Conservation (phyloP, 2,797 vertebrate genomes). For the Agapornis canus region DNA sequence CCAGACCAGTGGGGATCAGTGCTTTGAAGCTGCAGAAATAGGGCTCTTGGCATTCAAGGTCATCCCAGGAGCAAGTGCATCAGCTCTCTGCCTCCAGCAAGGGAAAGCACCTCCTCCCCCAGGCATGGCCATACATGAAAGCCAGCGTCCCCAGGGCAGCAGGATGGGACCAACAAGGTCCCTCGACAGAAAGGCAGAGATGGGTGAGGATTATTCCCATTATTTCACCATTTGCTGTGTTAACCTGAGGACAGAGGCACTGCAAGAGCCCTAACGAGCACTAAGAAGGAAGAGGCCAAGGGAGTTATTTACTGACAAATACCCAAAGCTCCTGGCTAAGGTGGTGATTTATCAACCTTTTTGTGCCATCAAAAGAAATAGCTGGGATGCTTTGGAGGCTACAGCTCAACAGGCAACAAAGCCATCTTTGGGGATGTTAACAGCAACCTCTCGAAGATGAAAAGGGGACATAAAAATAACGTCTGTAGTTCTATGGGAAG, state of each 20-base stretch:
- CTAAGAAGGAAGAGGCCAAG: neutral
- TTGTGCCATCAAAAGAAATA: neutral
- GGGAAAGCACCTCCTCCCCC: neutral
- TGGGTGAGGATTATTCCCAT: neutral
- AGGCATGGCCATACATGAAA: rapidly evolving
- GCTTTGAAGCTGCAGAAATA: neutral
- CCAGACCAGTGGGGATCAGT: neutral
- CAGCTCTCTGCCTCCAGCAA: neutral
- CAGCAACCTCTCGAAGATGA: neutral
- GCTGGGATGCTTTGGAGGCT: neutral
- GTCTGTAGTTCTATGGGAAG: neutral
- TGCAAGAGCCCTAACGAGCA: rapidly evolving
- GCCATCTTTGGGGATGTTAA: neutral
- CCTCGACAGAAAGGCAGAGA: rapidly evolving
- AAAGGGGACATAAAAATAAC: neutral
- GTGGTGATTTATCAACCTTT: neutral
- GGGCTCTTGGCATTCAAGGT: neutral
- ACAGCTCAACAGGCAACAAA: neutral
- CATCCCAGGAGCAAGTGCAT: neutral
- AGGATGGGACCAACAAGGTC: rapidly evolving
- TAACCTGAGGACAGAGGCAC: too few relatives aligned
- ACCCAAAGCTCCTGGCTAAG: neutral
- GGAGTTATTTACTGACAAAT: neutral
- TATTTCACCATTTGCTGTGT: neutral
- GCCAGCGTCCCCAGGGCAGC: neutral